A percentile compares a stretch with the other conserved stretches of the same genome.
Conservation (phyloP, 2,113 vertebrate genomes). For the Ctenodactylus gundi region DNA sequence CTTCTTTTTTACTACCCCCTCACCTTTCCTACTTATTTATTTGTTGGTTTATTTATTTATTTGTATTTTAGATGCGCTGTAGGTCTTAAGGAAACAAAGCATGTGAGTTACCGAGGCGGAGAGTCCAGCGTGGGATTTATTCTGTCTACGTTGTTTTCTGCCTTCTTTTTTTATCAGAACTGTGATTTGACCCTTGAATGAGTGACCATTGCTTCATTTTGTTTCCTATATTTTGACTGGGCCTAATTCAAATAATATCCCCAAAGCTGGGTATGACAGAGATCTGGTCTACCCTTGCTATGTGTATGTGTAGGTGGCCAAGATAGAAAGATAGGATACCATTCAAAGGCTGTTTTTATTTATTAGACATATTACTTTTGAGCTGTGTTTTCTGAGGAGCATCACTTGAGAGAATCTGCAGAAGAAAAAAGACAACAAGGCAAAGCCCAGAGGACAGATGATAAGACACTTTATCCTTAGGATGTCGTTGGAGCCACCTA, state of each 20-base stretch:
- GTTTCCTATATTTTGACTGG: neutral
- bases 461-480: neutral
- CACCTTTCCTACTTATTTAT: too few relatives aligned
- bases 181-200: neutral
- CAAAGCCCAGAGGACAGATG: neutral
- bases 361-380: neutral
- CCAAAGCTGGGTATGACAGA: neutral
- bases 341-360: neutral
- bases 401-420: neutral
- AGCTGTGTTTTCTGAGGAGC: neutral
- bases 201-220: neutral
- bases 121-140: neutral
- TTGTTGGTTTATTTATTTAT: too few relatives aligned
- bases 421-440: neutral
- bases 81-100: neutral
- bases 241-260: accelerated
- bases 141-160: neutral
- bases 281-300: neutral
- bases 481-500: neutral
- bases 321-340: neutral
- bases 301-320: too few relatives aligned
- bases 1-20: too few relatives aligned
- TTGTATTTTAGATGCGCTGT: too few relatives aligned
- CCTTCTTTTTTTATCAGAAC: neutral
- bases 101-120: neutral